phyloP scores from a whole-genome alignment of 2,113 vertebrate genomes.

The Xiphophorus maculatus region DNA sequence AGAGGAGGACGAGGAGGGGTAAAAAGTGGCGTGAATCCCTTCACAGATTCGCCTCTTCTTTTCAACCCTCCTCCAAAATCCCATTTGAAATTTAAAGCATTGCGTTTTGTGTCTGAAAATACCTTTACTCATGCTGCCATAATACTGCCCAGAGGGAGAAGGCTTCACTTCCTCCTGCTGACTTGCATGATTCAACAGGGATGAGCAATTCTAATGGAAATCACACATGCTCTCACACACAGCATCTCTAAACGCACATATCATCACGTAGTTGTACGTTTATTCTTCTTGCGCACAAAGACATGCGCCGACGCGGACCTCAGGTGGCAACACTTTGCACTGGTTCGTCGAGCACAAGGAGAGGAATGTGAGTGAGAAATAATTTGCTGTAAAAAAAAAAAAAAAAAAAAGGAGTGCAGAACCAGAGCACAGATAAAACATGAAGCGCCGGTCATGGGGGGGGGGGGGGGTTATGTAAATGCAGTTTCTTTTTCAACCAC shows the following conservation, averaged over 20 bases:
- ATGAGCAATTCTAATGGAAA: constrained; percentile 46
- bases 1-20: constrained; percentile 10
- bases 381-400: constrained; percentile 45
- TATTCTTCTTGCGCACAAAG: constrained; percentile 5
- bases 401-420: constrained; percentile 19
- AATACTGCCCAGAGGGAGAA: constrained; percentile 55
- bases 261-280: constrained; percentile 8
- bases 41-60: constrained; percentile 62
- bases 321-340: constrained; percentile 19
- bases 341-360: constrained; percentile 41
- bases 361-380: constrained; percentile 49
- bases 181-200: constrained; percentile 52
- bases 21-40: constrained; percentile 45
- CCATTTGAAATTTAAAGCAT: constrained; percentile 78
- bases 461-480: constrained; percentile 74
- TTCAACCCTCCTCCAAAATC: constrained; percentile 61
- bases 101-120: constrained; percentile 72
- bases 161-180: constrained; percentile 32
- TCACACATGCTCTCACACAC: constrained; percentile 26
- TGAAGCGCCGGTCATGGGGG: constrained; percentile 63
- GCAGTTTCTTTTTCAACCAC: constrained; percentile 36
- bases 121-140: constrained; percentile 68
- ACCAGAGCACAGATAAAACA: constrained; percentile 66
- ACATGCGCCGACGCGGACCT: background rate
- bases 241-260: constrained; percentile 6